Base-by-base conservation (phyloP, 1,140 invertebrate species). In the Bombus soroeensis region DNA sequence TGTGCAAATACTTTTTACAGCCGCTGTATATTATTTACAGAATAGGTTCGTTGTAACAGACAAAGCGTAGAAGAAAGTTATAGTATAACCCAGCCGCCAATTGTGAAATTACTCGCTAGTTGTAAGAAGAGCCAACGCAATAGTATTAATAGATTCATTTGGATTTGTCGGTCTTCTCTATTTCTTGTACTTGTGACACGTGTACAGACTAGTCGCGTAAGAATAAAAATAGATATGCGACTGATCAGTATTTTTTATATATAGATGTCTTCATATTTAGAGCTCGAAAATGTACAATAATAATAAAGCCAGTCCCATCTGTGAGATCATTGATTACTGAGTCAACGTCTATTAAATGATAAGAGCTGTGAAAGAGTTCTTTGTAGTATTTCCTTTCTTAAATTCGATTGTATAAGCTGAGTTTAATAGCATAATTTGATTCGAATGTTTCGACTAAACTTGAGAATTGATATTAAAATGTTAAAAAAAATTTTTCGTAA, bases 341-440 rank as follows among this genome's bases (percentile, higher is more conserved):
- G 28, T 22, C n/a, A 22, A 12, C 64, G 12, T 47, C 53, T 53
- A 70, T 81, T 71, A 39, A 15, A 71, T 81, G 47, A 81, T 57
- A 28, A 28, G 28, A 22, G 15, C 37, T 43, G 18, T n/a, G 10
- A 43, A 71, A 71, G 6, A 15, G n/a, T 53, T 22, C 32, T 32
- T 13, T 32, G 10, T 66, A 47, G 47, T 6, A 8, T 79, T 79
- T n/a, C 0, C 10, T 25, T 25, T 32, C 25, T 62, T 32, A 3
- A 5, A 25, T 39, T 39, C 3, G 5, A 25, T 75, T 32, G 12
- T 53, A 37, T 25, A 28, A 71, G 18, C 3, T 12, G 18, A 53
- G 15, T n/a, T 59, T 8, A 32, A 25, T 75, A 10, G 5, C 13
- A 28, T 34, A 57, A 39, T 28, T 39, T 13, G 18, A 34, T 57